These are phyloP conservation scores for Drosophila virilis DNA, from an alignment of 1,140 invertebrate species.

Conservation along the genomic window DNA sequence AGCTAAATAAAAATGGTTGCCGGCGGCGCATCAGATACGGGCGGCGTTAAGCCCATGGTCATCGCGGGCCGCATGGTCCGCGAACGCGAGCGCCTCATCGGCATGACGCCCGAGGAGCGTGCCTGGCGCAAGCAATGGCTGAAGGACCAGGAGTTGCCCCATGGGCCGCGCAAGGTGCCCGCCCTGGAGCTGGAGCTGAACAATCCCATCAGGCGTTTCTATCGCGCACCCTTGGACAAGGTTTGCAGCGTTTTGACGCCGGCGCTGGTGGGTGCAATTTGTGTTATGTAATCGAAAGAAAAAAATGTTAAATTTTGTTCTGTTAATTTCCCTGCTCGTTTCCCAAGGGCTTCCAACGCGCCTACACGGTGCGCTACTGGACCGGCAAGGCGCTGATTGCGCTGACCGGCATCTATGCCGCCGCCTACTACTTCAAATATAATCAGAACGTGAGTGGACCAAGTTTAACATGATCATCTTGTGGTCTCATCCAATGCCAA, in stretches of 20 bases:
- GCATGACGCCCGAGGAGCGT: conserved; percentile 93
- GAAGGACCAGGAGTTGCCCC: conserved; percentile 91
- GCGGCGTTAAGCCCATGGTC: conserved; percentile 88
- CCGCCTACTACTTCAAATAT: conserved; percentile 92
- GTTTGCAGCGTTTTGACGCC: conserved; percentile 86
- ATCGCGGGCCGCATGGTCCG: conserved; percentile 89
- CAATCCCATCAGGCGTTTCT: conserved; percentile 92
- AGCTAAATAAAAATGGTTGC: conserved; percentile 57
- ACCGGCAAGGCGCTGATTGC: conserved; percentile 87
- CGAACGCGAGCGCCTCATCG: conserved; percentile 91
- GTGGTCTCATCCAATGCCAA: background rate
- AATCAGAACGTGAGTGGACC: conserved; percentile 88
- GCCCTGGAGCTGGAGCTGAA: conserved; percentile 88
- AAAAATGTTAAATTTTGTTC: conserved; percentile 14
- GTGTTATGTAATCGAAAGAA: conserved; percentile 65
- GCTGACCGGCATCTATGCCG: conserved; percentile 84
- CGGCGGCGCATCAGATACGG: conserved; percentile 85
- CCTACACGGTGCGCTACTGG: conserved; percentile 86
- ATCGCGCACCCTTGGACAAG: conserved; percentile 89
- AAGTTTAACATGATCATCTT: background rate
- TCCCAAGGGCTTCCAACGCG: conserved; percentile 85
- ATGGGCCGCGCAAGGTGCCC: conserved; percentile 89
- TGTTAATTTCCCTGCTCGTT: conserved; percentile 44
- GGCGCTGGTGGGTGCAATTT: conserved; percentile 86
- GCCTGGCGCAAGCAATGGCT: conserved; percentile 93